phyloP scores from a whole-genome alignment of 2,888 invertebrate genomes.

The Hypselothyrea guttata region DNA sequence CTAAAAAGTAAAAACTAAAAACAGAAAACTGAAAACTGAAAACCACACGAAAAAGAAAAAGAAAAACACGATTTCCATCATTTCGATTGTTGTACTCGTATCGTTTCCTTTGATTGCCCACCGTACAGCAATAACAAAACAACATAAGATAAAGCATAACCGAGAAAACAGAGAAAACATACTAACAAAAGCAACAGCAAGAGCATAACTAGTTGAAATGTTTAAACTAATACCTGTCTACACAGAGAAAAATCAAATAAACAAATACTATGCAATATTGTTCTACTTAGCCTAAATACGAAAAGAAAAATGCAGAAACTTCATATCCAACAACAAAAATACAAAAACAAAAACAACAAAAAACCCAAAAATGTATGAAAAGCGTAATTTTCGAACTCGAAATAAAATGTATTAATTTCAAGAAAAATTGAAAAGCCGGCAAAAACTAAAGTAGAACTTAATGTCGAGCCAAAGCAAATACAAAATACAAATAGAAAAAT shows the following conservation, averaged over 20 bases:
- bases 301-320: too few relatives aligned
- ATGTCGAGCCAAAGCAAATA: constrained; percentile 27
- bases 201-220: constrained; percentile 1
- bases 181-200: not conserved
- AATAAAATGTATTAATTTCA: constrained; percentile 15
- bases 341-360: too few relatives aligned
- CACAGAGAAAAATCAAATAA: not conserved
- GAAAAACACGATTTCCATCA: too few relatives aligned
- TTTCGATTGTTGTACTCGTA: constrained; percentile 42
- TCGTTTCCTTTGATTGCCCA: constrained; percentile 52
- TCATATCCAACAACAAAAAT: constrained; percentile 7
- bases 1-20: too few relatives aligned
- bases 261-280: not conserved
- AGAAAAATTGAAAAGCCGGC: constrained; percentile 16
- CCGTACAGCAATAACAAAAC: constrained; percentile 32
- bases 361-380: constrained; percentile 7
- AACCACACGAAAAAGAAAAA: too few relatives aligned
- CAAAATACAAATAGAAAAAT: constrained; percentile 13
- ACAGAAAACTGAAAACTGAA: too few relatives aligned
- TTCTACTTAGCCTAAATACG: too few relatives aligned
- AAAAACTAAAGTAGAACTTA: constrained; percentile 18
- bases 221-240: too few relatives aligned
- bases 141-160: not conserved
- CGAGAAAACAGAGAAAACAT: not conserved
- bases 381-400: too few relatives aligned